Evolutionary conservation across 2,797 vertebrate genomes (phyloP).

Genomic region (Phataginus tricuspis): DNA sequence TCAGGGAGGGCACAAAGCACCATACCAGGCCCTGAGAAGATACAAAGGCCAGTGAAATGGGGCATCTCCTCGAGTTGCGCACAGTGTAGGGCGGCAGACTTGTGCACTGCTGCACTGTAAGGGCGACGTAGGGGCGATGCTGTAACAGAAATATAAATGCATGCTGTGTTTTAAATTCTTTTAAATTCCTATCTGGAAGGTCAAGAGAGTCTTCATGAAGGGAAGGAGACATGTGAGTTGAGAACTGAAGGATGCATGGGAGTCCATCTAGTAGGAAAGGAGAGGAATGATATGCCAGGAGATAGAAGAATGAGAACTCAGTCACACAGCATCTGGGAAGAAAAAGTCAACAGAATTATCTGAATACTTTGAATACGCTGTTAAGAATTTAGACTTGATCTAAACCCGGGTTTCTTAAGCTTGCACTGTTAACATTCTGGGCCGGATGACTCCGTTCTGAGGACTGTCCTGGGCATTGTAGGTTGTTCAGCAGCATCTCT

Average conservation of each 20-base stretch:
- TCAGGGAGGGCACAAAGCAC: not conserved
- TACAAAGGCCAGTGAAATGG: not conserved
- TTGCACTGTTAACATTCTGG: not conserved
- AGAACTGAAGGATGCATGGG: not conserved
- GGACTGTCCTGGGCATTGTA: not conserved
- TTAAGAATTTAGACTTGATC: not conserved
- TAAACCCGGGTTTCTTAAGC: not conserved
- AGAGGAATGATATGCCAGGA: not conserved
- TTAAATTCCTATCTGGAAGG: not conserved
- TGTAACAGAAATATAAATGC: not conserved
- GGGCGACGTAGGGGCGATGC: no score
- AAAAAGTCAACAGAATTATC: not conserved
- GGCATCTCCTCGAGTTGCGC: not conserved
- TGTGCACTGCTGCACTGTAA: not conserved
- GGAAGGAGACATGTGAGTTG: not conserved
- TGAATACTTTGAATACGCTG: not conserved
- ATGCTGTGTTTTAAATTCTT: not conserved
- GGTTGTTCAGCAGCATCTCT: not conserved
- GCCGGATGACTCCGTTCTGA: not conserved
- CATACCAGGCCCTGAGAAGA: not conserved
- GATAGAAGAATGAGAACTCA: not conserved
- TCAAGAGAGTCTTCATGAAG: not conserved
- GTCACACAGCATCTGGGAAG: not conserved
- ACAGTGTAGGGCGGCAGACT: not conserved
- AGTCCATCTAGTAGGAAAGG: not conserved